Evolutionary conservation across 2,797 vertebrate species (phyloP).

Genomic region (Sebastes hubbsi): DNA sequence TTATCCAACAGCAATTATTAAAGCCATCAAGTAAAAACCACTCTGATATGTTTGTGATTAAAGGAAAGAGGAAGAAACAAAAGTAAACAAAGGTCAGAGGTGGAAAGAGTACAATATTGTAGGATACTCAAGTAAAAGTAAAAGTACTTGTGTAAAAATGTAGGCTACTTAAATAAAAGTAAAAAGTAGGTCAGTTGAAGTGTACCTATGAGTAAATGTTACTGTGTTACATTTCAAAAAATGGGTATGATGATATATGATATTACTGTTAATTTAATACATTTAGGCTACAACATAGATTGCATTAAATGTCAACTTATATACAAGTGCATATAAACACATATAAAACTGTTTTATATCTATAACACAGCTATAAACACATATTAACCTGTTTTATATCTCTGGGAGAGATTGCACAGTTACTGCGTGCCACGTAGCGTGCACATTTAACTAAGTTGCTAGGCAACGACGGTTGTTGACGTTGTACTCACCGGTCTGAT

Average conservation of each 20-base stretch:
- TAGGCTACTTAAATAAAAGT: background rate
- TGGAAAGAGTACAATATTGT: background rate
- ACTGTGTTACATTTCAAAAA: no score
- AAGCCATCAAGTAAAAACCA: background rate
- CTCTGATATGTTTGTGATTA: background rate
- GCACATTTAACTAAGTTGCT: no score
- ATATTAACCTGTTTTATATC: no score
- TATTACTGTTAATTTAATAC: no score
- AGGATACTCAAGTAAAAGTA: background rate
- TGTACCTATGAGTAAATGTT: no score
- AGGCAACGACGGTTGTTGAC: no score
- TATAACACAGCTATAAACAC: no score
- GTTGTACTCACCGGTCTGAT: no score
- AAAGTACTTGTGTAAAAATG: background rate
- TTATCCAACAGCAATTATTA: conserved; percentile 1
- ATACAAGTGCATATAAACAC: background rate
- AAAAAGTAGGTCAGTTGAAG: background rate
- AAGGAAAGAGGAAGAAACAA: background rate
- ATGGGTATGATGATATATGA: no score
- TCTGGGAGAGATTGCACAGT: no score
- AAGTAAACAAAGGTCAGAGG: background rate
- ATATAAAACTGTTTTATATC: no score
- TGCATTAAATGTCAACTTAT: background rate
- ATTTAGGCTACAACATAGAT: background rate
- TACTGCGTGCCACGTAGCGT: no score